Conservation (phyloP, 2,797 vertebrate genomes). For the Typhlichthys eigenmanni region DNA sequence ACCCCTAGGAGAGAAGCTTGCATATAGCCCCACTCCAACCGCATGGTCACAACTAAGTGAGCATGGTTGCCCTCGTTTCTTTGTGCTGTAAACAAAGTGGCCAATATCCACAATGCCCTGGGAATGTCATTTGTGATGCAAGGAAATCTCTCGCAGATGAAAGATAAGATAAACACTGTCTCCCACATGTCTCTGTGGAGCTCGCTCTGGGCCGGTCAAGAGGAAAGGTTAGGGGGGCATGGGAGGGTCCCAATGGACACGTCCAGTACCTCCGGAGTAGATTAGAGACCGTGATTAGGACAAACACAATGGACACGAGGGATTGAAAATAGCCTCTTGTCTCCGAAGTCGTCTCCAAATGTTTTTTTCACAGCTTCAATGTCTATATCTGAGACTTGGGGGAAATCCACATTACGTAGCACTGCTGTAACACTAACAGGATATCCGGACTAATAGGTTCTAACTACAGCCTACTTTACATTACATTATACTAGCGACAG, state of each 20-base stretch:
- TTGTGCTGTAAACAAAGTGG: constrained; percentile 47
- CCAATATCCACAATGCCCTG: constrained; percentile 33
- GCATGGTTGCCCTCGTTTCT: constrained; percentile 46
- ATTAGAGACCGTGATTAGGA: constrained; percentile 40
- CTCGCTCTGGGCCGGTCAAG: constrained; percentile 40
- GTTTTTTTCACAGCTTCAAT: constrained; percentile 21
- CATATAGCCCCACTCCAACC: constrained; percentile 7
- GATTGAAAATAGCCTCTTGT: constrained; percentile 48
- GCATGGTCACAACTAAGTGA: constrained; percentile 15
- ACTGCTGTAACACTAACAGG: constrained; percentile 60
- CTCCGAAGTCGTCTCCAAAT: constrained; percentile 40
- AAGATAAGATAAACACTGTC: constrained; percentile 48
- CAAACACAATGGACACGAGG: constrained; percentile 48
- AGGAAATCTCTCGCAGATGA: constrained; percentile 38
- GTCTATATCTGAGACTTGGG: constrained; percentile 24
- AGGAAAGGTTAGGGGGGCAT: constrained; percentile 44
- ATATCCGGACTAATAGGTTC: constrained; percentile 48
- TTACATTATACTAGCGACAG: constrained; percentile 21
- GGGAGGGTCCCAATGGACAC: constrained; percentile 24
- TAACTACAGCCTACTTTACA: constrained; percentile 27
- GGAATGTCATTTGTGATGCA: constrained; percentile 39
- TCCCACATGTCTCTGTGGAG: constrained; percentile 45
- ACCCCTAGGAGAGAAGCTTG: constrained; percentile 41
- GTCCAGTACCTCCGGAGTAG: constrained; percentile 36
- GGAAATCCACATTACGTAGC: constrained; percentile 43